Base-by-base conservation (phyloP, 2,888 invertebrate genomes). In the Mythimna vitellina region DNA sequence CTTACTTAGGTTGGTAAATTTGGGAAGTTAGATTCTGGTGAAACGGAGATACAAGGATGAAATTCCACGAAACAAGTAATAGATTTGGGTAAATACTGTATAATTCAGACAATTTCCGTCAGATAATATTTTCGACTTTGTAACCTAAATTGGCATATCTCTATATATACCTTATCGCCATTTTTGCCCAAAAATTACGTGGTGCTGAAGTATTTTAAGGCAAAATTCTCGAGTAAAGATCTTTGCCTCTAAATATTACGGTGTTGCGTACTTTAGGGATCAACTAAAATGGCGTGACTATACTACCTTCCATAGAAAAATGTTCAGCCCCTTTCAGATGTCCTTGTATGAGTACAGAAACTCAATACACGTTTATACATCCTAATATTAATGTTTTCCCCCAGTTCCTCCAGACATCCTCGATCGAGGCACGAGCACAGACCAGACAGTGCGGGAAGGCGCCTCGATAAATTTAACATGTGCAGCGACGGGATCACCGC, bases 401-500 rank as follows among this genome's bases (percentile, higher is more conserved):
- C 54, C 93, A 98, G 98, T 98, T 75, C 98, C 98, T 65, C 98
- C 98, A 58, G 98, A 98, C 92, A 98, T 98, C 89, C 94, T 98
- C 88, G 98, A 98, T 93, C 97, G 98, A 85, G 97, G 98, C 66
- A 98, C 98, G 56, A 98, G 98, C 89, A 97, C 98, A 5, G 98
- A 98, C 92, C 98, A 98, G 97, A 98, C 98, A 49, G 98, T 98
- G 62, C 96, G 98, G 56, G 99, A 99, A 94, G 98, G 99, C 22
- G 97, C 98, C 66, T 98, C 98, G 82, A 98, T 99, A 76, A 98
- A 98, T 87, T 96, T 99, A 73, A 97, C 97, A 80, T 99, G 99
- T 91, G 98, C 98, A 49, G 99, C 99, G 29, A 98, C 97, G 22
- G 98, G 99, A 66, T 98, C 98, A n/a, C 99, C 99, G 4, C 96